phyloP scores from a whole-genome alignment of 2,797 vertebrate species.

The Stomatorhinus walkeri region DNA sequence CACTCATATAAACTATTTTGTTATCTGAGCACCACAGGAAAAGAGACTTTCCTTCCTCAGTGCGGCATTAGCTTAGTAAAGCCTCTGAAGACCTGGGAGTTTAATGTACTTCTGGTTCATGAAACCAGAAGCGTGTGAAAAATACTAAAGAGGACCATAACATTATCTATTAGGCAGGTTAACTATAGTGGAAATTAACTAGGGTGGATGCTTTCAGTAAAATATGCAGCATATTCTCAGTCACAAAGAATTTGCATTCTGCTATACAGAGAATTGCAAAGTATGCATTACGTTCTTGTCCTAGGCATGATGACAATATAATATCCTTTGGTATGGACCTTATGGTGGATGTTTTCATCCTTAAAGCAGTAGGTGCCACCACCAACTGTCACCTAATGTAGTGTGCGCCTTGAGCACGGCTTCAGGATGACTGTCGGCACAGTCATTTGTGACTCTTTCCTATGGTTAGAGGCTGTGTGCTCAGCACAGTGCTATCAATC shows the following conservation, averaged over 20 bases:
- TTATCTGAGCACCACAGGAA: neutral
- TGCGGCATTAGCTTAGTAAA: neutral
- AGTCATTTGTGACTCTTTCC: neutral
- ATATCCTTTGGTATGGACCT: neutral
- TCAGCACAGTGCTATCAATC: neutral
- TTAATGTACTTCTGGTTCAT: neutral
- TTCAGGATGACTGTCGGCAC: neutral
- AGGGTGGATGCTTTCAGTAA: neutral
- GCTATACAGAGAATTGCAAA: neutral
- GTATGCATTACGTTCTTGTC: neutral
- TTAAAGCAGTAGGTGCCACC: neutral
- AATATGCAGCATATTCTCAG: neutral
- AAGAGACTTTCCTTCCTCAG: conserved; percentile 1
- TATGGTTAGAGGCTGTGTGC: neutral
- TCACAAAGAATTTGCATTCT: neutral
- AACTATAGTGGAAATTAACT: neutral
- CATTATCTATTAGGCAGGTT: neutral
- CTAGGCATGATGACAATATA: neutral
- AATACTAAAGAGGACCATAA: neutral
- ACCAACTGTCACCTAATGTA: neutral
- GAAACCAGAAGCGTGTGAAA: neutral
- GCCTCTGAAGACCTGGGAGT: neutral
- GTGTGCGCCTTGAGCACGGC: neutral
- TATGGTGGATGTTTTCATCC: neutral
- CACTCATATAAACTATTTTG: conserved; percentile 1